Percentiles rank a stretch among this genome's conserved stretches.
phyloP scores from a whole-genome alignment of 2,797 vertebrate species.

The Chaetophractus vellerosus region DNA sequence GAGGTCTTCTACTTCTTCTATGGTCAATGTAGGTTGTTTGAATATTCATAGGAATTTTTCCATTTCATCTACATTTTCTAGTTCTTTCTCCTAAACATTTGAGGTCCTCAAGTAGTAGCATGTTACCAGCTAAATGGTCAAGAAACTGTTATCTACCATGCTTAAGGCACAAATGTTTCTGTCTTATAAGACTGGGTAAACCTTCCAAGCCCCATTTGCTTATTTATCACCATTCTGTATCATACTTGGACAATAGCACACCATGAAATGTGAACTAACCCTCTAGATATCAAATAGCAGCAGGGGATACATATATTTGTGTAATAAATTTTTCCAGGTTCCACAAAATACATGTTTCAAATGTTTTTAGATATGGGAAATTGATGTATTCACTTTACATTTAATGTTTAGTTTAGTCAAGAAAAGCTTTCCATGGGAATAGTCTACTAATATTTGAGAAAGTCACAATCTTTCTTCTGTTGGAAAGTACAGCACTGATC shows the following conservation, averaged over 20 bases:
- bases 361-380: not conserved
- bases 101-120: constrained; percentile 46
- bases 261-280: constrained; percentile 84
- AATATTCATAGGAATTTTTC: too few species aligned
- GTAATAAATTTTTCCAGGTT: constrained; percentile 67
- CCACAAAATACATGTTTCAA: constrained; percentile 59
- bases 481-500: not conserved
- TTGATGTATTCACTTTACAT: not conserved
- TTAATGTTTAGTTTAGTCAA: not conserved
- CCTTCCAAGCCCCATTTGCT: constrained; percentile 63
- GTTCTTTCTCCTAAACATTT: constrained; percentile 56
- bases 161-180: constrained; percentile 68
- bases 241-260: constrained; percentile 84
- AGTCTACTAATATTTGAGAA: not conserved
- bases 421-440: not conserved
- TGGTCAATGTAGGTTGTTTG: too few species aligned
- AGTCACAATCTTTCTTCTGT: not conserved
- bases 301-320: constrained; percentile 70
- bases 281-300: constrained; percentile 83
- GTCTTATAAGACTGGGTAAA: constrained; percentile 72
- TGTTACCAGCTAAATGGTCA: constrained; percentile 64
- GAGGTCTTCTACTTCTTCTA: too few species aligned
- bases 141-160: constrained; percentile 28
- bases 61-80: too few species aligned
- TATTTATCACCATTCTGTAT: constrained; percentile 70